A percentile compares a stretch with the other conserved stretches of the same genome.
Conservation (phyloP, 2,888 invertebrate species). For the Julus scandinavius region DNA sequence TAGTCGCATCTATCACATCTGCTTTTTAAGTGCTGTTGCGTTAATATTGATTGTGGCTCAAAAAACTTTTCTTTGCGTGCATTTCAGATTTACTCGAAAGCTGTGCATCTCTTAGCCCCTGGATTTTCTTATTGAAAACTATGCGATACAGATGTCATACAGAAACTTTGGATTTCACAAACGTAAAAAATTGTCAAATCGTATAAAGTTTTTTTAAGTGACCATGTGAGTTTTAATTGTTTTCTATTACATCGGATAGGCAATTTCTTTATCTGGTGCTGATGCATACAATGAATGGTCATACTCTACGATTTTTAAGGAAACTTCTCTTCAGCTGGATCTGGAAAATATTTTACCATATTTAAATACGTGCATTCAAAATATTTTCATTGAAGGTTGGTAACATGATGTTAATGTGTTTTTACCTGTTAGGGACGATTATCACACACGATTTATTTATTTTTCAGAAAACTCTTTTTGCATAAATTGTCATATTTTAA, state of each 20-base stretch:
- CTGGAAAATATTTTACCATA: neutral
- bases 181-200: neutral
- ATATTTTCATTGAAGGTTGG: conserved; percentile 14
- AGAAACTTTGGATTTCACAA: neutral
- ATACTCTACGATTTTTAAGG: conserved; percentile 29
- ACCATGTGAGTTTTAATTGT: neutral
- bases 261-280: neutral
- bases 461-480: neutral
- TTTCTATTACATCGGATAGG: neutral
- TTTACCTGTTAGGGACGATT: neutral
- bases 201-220: neutral
- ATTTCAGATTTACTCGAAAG: conserved; percentile 16
- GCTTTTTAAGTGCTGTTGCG: no score
- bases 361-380: conserved; percentile 13
- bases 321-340: conserved; percentile 8
- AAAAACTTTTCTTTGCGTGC: neutral
- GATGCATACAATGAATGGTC: conserved; percentile 42
- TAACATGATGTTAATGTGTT: neutral
- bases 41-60: no score
- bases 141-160: neutral
- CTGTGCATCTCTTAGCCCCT: neutral
- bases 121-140: neutral
- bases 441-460: neutral
- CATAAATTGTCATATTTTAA: neutral
- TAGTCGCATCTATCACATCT: neutral